Evolutionary conservation across 1,140 invertebrate genomes (phyloP).

Genomic region (Heterodera schachtii): DNA sequence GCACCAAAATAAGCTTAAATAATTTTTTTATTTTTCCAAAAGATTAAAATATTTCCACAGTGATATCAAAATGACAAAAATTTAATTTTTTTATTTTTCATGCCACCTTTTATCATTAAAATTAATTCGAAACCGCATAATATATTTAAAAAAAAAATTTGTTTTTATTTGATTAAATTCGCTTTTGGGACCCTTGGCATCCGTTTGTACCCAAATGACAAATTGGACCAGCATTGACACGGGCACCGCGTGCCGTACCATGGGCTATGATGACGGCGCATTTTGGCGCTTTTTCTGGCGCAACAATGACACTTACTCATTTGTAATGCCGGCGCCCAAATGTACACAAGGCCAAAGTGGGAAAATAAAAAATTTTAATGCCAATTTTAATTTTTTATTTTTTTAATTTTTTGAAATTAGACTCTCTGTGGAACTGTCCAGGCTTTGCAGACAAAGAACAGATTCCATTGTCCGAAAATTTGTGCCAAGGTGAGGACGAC

Average conservation of each 20-base stretch:
- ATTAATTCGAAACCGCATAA: too few relatives aligned
- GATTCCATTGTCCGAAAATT: conserved; percentile 60
- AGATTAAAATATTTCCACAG: too few relatives aligned
- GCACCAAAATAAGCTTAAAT: too few relatives aligned
- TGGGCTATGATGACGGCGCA: conserved; percentile 60
- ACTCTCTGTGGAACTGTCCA: conserved; percentile 44
- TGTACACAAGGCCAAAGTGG: conserved; percentile 41
- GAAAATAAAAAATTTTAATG: conserved; percentile 53
- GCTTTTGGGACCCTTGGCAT: conserved; percentile 86
- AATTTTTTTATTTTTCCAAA: too few relatives aligned
- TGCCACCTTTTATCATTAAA: too few relatives aligned
- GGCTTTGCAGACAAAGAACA: conserved; percentile 51
- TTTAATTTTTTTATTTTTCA: too few relatives aligned
- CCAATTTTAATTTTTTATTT: conserved; percentile 38
- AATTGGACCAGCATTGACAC: conserved; percentile 71
- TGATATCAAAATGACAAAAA: too few relatives aligned
- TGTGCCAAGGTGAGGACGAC: conserved; percentile 65
- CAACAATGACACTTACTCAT: conserved; percentile 65
- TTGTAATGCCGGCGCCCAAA: conserved; percentile 57
- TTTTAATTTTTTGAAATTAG: background rate
- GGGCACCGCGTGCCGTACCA: conserved; percentile 59
- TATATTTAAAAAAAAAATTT: too few relatives aligned
- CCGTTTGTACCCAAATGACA: conserved; percentile 92
- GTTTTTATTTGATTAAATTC: background rate
- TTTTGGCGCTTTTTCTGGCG: conserved; percentile 61